Base-by-base conservation (phyloP, 1,140 invertebrate genomes). In the Caerostris darwini region DNA sequence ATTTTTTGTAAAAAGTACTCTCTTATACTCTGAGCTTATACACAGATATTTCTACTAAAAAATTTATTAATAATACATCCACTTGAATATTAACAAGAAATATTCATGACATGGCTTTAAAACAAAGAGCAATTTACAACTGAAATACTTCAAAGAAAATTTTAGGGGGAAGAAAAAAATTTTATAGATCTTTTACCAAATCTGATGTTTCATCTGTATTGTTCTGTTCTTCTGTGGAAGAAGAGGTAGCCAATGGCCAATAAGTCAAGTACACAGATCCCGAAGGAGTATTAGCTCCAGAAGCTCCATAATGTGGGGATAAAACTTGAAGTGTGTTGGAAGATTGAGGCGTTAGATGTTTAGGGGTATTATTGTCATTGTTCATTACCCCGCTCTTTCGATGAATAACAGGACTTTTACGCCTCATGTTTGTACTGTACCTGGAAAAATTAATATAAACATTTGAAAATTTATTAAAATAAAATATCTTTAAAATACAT, bases 291-390 rank as follows among this genome's bases (percentile, higher is more conserved):
- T 54, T 91, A 34, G 77, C 94, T 69, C 89, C 93, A 19, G 87
- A 71, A 86, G 61, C 86, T 54, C 64, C 92, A 82, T 94, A 94
- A 94, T 58, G 87, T 17, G 92, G 92, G 53, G 92, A 77, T 56
- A 93, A 86, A n/a, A 82, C 61, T 34, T 88, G 88, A 17, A 94
- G 56, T 56, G 94, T 59, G 57, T 17, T 93, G 71, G 85, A 89
- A 83, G 94, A 81, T 81, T 91, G 89, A 14, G 86, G 54, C 17
- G 91, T 90, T 53, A 90, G 54, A 64, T 94, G 94, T 34, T 93
- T 94, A 61, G 94, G 94, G 10, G 94, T 94, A 17, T 69, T 90
- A n/a, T 57, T 90, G n/a, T 91, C 91, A 90, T 89, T 87, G 85
- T 69, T 94, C 12, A 64, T 34, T 0, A 61, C 14, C 19, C 90